These are phyloP conservation scores for Drosophila greeni DNA, from an alignment of 2,888 invertebrate genomes.

Conservation along the genomic window DNA sequence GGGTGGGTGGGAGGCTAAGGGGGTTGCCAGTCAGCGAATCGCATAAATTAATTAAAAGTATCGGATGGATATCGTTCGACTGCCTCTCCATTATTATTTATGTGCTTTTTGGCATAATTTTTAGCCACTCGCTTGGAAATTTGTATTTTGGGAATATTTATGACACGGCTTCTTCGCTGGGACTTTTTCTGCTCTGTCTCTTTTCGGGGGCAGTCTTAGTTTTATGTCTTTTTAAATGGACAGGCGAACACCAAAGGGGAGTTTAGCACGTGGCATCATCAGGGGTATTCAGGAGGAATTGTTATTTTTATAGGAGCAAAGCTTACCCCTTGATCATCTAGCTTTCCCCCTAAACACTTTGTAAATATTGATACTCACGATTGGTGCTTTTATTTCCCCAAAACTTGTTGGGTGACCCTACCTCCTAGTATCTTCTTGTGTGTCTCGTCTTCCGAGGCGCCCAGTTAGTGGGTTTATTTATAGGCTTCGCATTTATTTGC, in stretches of 20 bases:
- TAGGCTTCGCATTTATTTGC: constrained; percentile 57
- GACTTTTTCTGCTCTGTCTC: constrained; percentile 1
- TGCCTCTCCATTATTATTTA: constrained; percentile 50
- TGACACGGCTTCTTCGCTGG: constrained; percentile 37
- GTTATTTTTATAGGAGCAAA: neutral
- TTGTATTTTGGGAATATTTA: constrained; percentile 57
- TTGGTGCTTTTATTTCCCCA: neutral
- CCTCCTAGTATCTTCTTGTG: no score
- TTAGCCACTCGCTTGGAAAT: constrained; percentile 34
- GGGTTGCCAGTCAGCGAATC: constrained; percentile 33
- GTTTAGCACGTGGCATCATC: constrained; percentile 15
- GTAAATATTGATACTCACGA: neutral
- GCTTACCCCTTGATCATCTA: constrained; percentile 2
- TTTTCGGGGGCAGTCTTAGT: constrained; percentile 37
- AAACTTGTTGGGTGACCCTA: constrained; percentile 36
- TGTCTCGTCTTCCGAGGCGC: constrained; percentile 11
- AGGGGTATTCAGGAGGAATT: constrained; percentile 42
- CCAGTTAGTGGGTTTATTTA: constrained; percentile 50
- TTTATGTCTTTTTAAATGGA: constrained; percentile 70
- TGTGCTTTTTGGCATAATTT: constrained; percentile 59
- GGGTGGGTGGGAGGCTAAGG: constrained; percentile 12
- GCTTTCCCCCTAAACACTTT: constrained; percentile 17
- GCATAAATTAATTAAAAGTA: constrained; percentile 61
- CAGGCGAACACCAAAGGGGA: constrained; percentile 54
- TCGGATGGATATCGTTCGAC: constrained; percentile 30